Evolutionary conservation across 2,113 vertebrate genomes (phyloP), one percentile per base, ranked within the genome.

Genomic region (Willisornis vidua): DNA sequence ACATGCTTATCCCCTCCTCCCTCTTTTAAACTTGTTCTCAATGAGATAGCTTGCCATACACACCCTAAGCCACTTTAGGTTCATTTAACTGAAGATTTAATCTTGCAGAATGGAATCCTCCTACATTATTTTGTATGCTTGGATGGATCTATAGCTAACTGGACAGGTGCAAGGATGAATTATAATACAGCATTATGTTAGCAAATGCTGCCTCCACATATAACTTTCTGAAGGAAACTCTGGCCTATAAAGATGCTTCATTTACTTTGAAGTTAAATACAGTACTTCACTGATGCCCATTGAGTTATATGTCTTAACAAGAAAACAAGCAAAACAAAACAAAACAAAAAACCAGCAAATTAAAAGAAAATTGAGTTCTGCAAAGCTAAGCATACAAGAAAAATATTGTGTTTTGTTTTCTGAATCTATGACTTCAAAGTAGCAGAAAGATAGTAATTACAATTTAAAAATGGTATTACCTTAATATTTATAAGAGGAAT

Each of bases 31-130:
- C 25, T 92, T 82, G 61, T 31, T 83, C 66, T 78, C 82, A 87
- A 25, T 58, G 46, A 79, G 58, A 13, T 67, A 72, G 19, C 35
- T 68, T 88, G 45, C 46, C 61, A 97, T 84, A 57, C 67, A 92
- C 49, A 79, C 57, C 85, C 66, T 85, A 80, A 94, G 29, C 41
- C 55, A 85, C 37, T 80, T 88, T n/a, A 96, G 48, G 46, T 85
- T 95, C 82, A 95, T 96, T 97, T 96, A 91, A 92, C 76, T 87
- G 76, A 90, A 94, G 79, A 96, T 90, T 96, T 90, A 96, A 94
- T 94, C 92, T 96, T 91, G 89, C 92, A 94, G 89, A 95, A 96
- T 89, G 73, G 82, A 96, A 96, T 94, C 73, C 58, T 95, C 76
- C 82, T 74, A 54, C 62, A 58, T 29, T 93, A 17, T 86, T 85